Evolutionary conservation across 2,797 vertebrate genomes (phyloP), one percentile per base, ranked within the genome.

Genomic region (Masticophis lateralis): DNA sequence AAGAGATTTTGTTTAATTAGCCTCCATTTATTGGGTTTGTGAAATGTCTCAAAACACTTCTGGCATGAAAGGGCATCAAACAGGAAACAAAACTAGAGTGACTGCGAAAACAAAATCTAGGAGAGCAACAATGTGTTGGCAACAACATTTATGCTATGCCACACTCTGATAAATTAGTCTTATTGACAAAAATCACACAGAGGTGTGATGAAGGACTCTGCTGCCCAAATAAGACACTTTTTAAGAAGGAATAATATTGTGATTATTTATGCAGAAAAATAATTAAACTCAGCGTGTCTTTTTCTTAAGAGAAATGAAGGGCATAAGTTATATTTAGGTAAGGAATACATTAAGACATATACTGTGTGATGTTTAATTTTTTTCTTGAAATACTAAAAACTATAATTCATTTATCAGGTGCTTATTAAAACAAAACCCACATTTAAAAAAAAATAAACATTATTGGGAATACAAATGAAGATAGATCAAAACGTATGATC

Each of bases 1-100:
- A 56, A 92, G 60, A 92, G 91, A 88, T 94, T 79, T 56, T 92
- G 87, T 94, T 66, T 93, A 94, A 96, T 83, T 56, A 93, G 32
- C 92, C 1, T 47, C 55, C 92, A 92, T 11, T 91, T 91, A 94
- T 88, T 95, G 94, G 91, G 91, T 91, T 93, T 89, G 56, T 92
- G 86, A 66, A 92, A 74, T 56, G 28, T 57, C n/a, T 94, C 86
- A 94, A 87, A 37, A 16, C 32, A 25, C 47, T 88, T 91, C 86
- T 87, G 27, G 20, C 86, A 93, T 25, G 74, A 93, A 94, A 25
- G 4, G 66, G 91, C 89, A 37, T 91, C 93, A 94, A 94, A 93
- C 61, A 91, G 55, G 74, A 95, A 93, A 27, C 16, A 92, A 91
- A 32, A 43, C 20, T 69, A 47, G 10, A 61, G 3, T 89, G 69